Base-by-base conservation (phyloP, 2,113 vertebrate species). In the Myotis brandtii region DNA sequence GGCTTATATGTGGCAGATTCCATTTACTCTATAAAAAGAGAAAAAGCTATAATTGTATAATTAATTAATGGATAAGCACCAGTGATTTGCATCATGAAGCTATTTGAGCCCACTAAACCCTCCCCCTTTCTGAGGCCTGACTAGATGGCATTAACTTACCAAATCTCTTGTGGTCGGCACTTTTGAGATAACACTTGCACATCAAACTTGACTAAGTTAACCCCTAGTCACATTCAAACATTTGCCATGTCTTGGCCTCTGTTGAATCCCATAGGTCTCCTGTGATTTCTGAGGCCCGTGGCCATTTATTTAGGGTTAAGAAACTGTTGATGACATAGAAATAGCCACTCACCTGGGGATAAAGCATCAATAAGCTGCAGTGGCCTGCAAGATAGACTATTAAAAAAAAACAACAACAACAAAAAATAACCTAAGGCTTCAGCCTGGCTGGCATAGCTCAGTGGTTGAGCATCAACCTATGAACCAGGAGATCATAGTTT, bases 271-370 rank as follows among this genome's bases (percentile, higher is more conserved):
- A 18, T 20, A 77, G 12, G 18, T 43, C 17, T 52, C 27, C 6
- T 52, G 37, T 40, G 21, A 84, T 50, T 73, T 1, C 11, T 89
- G 25, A 67, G 23, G 3, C 12, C 54, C 27, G 9, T 12, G 7
- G 3, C 2, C 13, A 83, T 89, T 91, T 89, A 80, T 67, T 69
- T 80, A 69, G 77, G 25, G 6, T 75, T 75, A 79, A 80, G 77
- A 87, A 92, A 84, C 27, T 90, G 2, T 83, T 86, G 70, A 75
- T 59, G 48, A 77, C 21, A 21, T 16, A 92, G 52, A 95, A 80
- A 80, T 25, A 93, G 18, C 5, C 20, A 64, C 4, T 84, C 18
- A 84, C 14, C 23, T 87, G 14, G 30, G 21, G 18, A 37, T 48
- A 81, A 54, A 73, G 18, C 8, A 37, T 67, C 46, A 37, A 6